Evolutionary conservation across 2,797 vertebrate genomes (phyloP), one percentile per base, ranked within the genome.

Genomic region (Trachurus trachurus): DNA sequence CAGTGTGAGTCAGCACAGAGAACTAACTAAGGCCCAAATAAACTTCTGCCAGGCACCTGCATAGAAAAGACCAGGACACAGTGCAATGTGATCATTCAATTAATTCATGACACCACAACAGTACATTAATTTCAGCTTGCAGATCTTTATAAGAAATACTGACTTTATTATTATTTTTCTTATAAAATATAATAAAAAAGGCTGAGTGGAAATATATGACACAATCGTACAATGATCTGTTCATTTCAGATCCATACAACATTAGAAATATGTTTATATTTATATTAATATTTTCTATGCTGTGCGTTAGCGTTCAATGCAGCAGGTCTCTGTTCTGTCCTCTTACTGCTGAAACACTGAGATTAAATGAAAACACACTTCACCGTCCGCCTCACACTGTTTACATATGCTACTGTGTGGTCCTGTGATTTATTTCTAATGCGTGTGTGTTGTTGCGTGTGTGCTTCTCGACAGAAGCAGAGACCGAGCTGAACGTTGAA

Each of bases 401-500:
- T 52, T 13, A 47, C 3, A 9, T 19, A 6, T 6, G 13, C 42
- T n/a, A 21, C 45, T 69, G 34, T 67, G 72, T 31, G 49, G 58
- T 49, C 12, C 0, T 21, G 15, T 50, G 19, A 68, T 71, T 81
- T 50, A 10, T n/a, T 58, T 13, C 45, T 11, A 26, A 3, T n/a
- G 50, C 53, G 6, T 70, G 54, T 63, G 5, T 44, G 2, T 42
- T 9, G 29, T 13, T 44, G 11, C 16, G 15, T n/a, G 37, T 57
- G 6, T 71, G 54, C 62, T 3, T 45, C 11, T 79, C 37, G n/a
- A 57, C 78, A 93, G 92, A 94, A 76, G 83, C 74, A 0, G 97
- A 97, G 91, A 97, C 96, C 0, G 96, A 97, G 56, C 96, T 99
- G 80, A 97, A 99, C 75, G 91, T 98, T 64, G 97, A 99, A 70